phyloP scores from a whole-genome alignment of 2,888 invertebrate genomes.

The Phragmatobia fuliginosa region DNA sequence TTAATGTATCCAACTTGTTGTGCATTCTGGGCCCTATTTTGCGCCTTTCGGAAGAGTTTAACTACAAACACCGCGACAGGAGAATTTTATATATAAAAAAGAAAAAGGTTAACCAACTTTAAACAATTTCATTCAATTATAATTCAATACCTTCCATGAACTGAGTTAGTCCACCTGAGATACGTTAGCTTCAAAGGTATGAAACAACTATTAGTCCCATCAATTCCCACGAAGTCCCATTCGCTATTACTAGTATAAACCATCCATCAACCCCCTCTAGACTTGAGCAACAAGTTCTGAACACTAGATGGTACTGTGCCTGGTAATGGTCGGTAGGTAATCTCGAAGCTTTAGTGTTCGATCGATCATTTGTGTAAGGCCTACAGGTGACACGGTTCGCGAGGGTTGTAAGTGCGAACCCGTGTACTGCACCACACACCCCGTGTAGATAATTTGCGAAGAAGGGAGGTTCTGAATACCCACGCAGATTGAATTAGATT shows the following conservation, averaged over 20 bases:
- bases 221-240: too few relatives aligned
- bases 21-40: too few relatives aligned
- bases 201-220: not conserved
- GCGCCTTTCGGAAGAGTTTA: too few relatives aligned
- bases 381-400: constrained; percentile 42
- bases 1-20: too few relatives aligned
- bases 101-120: too few relatives aligned
- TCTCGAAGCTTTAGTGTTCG: constrained; percentile 21
- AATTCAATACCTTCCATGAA: too few relatives aligned
- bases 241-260: not conserved
- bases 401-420: constrained; percentile 41
- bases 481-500: constrained; percentile 2
- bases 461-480: constrained; percentile 2
- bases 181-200: not conserved
- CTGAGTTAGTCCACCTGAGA: not conserved
- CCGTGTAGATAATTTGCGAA: constrained; percentile 7
- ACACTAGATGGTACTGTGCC: constrained; percentile 3
- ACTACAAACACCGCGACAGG: too few relatives aligned
- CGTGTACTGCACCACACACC: constrained; percentile 27
- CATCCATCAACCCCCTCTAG: not conserved
- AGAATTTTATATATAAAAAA: too few relatives aligned
- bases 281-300: not conserved
- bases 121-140: not conserved
- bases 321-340: constrained; percentile 12
- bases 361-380: constrained; percentile 44